Percentiles rank a stretch among this genome's conserved stretches.
phyloP scores from a whole-genome alignment of 2,113 vertebrate genomes.

The Saguinus imperator region DNA sequence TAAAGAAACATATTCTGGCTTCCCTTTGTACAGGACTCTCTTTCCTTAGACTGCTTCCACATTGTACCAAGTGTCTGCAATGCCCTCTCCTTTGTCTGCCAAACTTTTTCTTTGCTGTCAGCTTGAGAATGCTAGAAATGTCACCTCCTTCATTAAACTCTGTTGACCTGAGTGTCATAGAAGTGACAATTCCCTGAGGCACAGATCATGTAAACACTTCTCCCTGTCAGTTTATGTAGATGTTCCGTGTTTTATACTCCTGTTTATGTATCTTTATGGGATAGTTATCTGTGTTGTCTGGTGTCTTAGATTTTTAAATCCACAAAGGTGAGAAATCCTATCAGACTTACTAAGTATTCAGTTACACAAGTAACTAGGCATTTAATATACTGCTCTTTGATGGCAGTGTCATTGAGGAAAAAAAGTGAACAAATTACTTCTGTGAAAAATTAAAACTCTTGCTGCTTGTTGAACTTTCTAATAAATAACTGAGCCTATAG shows the following conservation, averaged over 20 bases:
- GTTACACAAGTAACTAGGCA: neutral
- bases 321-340: conserved; percentile 42
- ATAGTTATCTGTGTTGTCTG: conserved; percentile 52
- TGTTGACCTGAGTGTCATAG: conserved; percentile 46
- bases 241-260: conserved; percentile 54
- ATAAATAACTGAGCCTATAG: neutral
- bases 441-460: conserved; percentile 16
- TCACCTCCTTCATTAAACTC: conserved; percentile 53
- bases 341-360: conserved; percentile 26
- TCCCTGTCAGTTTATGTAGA: conserved; percentile 55
- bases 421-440: neutral
- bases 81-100: conserved; percentile 33
- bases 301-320: conserved; percentile 49
- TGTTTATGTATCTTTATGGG: conserved; percentile 41
- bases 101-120: conserved; percentile 43
- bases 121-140: conserved; percentile 42
- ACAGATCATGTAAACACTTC: conserved; percentile 62
- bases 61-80: neutral
- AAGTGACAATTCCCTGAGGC: conserved; percentile 50
- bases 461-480: conserved; percentile 18
- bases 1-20: neutral
- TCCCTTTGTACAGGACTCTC: neutral
- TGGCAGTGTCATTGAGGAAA: neutral
- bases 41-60: conserved; percentile 8
- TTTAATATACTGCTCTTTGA: conserved; percentile 43